Conservation (phyloP, 2,888 invertebrate genomes). For the Trachelus iudaicus region DNA sequence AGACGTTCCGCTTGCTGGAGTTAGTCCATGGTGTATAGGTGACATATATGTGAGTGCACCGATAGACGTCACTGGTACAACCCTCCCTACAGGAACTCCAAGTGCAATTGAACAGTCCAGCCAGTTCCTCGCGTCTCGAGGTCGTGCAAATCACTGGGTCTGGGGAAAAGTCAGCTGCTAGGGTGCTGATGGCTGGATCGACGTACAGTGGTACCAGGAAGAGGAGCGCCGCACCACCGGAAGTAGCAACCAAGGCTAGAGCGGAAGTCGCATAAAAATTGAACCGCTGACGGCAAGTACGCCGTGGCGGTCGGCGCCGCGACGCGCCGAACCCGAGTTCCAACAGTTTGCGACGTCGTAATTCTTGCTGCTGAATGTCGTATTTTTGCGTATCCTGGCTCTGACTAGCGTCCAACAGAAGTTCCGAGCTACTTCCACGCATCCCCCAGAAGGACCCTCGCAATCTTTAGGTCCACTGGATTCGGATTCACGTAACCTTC, state of each 20-base stretch:
- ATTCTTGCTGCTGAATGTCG: slow-evolving; percentile 58
- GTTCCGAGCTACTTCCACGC: slow-evolving; percentile 82
- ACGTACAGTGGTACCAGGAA: slow-evolving; percentile 81
- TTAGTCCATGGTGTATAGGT: slow-evolving; percentile 67
- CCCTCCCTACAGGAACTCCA: slow-evolving; percentile 86
- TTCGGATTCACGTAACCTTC: slow-evolving; percentile 7
- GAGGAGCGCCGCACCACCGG: slow-evolving; percentile 77
- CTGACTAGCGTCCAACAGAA: slow-evolving; percentile 81
- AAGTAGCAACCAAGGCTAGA: slow-evolving; percentile 77
- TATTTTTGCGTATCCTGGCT: slow-evolving; percentile 66
- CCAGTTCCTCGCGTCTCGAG: slow-evolving; percentile 75
- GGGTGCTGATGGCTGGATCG: slow-evolving; percentile 74
- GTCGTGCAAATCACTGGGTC: slow-evolving; percentile 80
- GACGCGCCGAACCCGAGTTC: slow-evolving; percentile 62
- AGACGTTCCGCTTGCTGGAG: slow-evolving; percentile 18
- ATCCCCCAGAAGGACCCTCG: slow-evolving; percentile 59
- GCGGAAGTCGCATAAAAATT: slow-evolving; percentile 79
- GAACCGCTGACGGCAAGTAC: slow-evolving; percentile 75
- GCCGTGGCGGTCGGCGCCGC: slow-evolving; percentile 65
- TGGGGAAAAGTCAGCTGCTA: slow-evolving; percentile 81
- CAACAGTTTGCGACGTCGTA: slow-evolving; percentile 63
- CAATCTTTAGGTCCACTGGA: neutral
- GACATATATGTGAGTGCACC: slow-evolving; percentile 76
- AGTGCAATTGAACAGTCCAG: slow-evolving; percentile 81
- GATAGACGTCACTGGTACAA: slow-evolving; percentile 82